Percentiles rank a stretch among this genome's conserved stretches.
Conservation (phyloP, 2,888 invertebrate species). For the Salpingus planirostris region DNA sequence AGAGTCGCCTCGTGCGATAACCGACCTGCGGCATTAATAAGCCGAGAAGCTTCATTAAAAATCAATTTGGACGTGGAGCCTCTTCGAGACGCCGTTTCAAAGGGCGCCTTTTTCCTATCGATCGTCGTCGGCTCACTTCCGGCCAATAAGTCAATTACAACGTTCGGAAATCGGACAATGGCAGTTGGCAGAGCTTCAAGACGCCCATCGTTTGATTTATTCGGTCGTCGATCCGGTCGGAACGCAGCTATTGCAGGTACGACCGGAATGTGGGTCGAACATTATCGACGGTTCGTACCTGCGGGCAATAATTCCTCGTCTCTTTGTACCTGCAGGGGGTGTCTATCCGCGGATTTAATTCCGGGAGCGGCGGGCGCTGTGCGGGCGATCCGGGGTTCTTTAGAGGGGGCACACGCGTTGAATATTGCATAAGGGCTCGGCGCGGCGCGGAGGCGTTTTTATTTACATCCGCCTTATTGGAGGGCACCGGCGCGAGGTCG, state of each 20-base stretch:
- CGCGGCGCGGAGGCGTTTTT: no score
- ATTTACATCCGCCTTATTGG: conserved; percentile 1
- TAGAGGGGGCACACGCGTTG: no score
- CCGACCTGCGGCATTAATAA: conserved; percentile 54
- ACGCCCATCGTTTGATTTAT: conserved; percentile 40
- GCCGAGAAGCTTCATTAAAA: conserved; percentile 25
- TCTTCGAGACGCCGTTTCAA: conserved; percentile 24
- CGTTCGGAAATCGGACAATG: conserved; percentile 36
- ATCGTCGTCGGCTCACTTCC: conserved; percentile 37
- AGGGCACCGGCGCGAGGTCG: not conserved
- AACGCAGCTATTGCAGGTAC: conserved; percentile 35
- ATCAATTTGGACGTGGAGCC: conserved; percentile 20
- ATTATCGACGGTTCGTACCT: conserved; percentile 28
- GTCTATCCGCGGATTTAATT: no score
- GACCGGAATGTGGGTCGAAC: conserved; percentile 28
- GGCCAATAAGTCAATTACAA: conserved; percentile 44
- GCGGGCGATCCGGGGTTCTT: no score
- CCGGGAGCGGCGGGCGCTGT: no score
- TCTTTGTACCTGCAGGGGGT: no score
- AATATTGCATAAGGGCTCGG: no score
- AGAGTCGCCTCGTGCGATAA: conserved; percentile 83
- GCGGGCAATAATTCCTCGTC: no score
- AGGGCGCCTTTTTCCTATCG: conserved; percentile 30
- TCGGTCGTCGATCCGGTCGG: conserved; percentile 33
- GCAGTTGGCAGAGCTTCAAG: conserved; percentile 42